phyloP scores from a whole-genome alignment of 2,888 invertebrate genomes.

The Aporophyla nigra region DNA sequence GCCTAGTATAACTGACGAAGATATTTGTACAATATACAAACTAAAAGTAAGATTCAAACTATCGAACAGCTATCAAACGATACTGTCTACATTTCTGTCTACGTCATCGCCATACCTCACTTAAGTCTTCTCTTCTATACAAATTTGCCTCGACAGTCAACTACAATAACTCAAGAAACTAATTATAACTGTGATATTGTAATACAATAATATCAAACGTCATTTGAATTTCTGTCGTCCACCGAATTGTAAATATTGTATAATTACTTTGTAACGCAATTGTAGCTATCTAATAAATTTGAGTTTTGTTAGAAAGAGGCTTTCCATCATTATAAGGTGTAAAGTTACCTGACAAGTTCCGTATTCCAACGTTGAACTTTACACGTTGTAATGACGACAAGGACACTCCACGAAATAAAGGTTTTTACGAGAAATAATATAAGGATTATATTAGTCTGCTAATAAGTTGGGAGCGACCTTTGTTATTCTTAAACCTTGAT shows the following conservation, averaged over 20 bases:
- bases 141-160: not conserved
- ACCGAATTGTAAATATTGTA: slow-evolving; percentile 66
- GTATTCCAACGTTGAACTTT: not conserved
- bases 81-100: not conserved
- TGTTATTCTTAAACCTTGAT: slow-evolving; percentile 47
- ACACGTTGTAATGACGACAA: slow-evolving; percentile 24
- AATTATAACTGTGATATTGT: slow-evolving; percentile 47
- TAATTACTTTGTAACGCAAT: slow-evolving; percentile 34
- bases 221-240: slow-evolving; percentile 39
- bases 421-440: slow-evolving; percentile 38
- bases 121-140: slow-evolving; percentile 5
- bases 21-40: not conserved
- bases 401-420: slow-evolving; percentile 9
- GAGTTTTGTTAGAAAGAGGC: slow-evolving; percentile 3
- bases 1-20: not conserved
- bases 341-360: not conserved
- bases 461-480: slow-evolving; percentile 23
- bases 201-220: slow-evolving; percentile 16
- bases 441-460: slow-evolving; percentile 25
- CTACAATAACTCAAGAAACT: slow-evolving; percentile 15
- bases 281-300: slow-evolving; percentile 13
- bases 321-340: slow-evolving; percentile 23
- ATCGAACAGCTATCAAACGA: not conserved
- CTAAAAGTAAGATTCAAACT: not conserved
- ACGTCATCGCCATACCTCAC: slow-evolving; percentile 36